Evolutionary conservation across 2,797 vertebrate species (phyloP).

Genomic region (Sardinella longiceps): DNA sequence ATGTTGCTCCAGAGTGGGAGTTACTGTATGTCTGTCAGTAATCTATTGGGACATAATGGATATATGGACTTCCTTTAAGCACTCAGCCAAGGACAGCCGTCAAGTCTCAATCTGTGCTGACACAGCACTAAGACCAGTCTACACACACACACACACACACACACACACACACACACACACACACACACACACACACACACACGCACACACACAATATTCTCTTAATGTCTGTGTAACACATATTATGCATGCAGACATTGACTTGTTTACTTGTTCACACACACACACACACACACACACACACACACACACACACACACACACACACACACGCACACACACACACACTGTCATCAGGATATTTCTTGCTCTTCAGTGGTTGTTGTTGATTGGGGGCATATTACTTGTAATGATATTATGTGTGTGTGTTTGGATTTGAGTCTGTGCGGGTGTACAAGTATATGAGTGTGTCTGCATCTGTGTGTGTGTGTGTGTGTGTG

Average conservation of each 20-base stretch:
- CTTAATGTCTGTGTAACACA: too few species aligned
- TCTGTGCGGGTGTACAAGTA: too few species aligned
- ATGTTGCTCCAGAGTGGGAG: background rate
- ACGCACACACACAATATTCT: constrained; percentile 29
- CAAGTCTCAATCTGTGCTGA: background rate
- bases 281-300: constrained; percentile 18
- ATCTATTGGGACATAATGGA: background rate
- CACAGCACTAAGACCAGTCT: background rate
- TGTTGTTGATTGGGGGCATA: too few species aligned
- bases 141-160: background rate
- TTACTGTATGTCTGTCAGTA: too few species aligned
- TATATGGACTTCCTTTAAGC: background rate
- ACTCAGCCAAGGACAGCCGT: background rate
- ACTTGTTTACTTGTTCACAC: too few species aligned
- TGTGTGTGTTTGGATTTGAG: too few species aligned
- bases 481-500: background rate
- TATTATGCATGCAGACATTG: too few species aligned
- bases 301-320: constrained; percentile 25
- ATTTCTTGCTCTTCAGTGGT: background rate
- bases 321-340: constrained; percentile 22
- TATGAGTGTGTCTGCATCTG: too few species aligned
- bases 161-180: constrained; percentile 35
- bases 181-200: background rate
- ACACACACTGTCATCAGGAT: background rate
- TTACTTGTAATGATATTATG: too few species aligned